Conservation (phyloP, 2,113 vertebrate species). For the Limanda limanda region DNA sequence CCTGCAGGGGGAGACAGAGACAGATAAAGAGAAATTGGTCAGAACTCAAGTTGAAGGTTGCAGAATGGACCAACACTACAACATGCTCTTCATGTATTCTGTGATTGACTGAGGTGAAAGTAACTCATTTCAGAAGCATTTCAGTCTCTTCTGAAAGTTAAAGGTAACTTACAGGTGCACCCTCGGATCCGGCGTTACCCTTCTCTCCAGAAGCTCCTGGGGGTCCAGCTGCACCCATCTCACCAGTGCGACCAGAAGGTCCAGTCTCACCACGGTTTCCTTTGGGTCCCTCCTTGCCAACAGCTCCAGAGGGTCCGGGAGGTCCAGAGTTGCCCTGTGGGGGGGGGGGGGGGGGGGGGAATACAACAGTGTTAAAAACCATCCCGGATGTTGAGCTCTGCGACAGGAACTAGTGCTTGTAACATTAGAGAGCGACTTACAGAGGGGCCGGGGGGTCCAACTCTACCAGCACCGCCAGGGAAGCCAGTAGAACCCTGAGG, state of each 20-base stretch:
- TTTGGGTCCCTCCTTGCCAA: slow-evolving; percentile 95
- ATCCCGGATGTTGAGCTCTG: background rate
- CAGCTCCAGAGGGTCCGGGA: slow-evolving; percentile 87
- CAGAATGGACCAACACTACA: background rate
- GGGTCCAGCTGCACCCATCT: slow-evolving; percentile 88
- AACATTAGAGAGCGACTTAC: slow-evolving; percentile 82
- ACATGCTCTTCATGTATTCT: background rate
- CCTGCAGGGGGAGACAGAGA: slow-evolving; percentile 78
- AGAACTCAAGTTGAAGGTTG: background rate
- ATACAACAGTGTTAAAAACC: slow-evolving; percentile 44
- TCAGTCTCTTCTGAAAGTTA: background rate
- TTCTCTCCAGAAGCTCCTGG: slow-evolving; percentile 92
- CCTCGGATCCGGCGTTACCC: slow-evolving; percentile 89
- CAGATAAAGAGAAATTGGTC: slow-evolving; percentile 3
- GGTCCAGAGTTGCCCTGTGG: slow-evolving; percentile 92
- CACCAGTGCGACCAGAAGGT: slow-evolving; percentile 90
- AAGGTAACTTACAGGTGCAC: slow-evolving; percentile 86
- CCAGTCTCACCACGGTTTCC: slow-evolving; percentile 97
- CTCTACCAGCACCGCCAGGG: slow-evolving; percentile 91
- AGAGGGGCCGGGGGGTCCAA: slow-evolving; percentile 93
- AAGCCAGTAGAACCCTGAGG: slow-evolving; percentile 93
- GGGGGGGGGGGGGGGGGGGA: too few species aligned
- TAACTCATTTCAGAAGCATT: background rate
- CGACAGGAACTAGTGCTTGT: background rate
- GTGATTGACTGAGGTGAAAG: background rate